phyloP scores from a whole-genome alignment of 2,113 vertebrate genomes.

The Megaceryle torquata region DNA sequence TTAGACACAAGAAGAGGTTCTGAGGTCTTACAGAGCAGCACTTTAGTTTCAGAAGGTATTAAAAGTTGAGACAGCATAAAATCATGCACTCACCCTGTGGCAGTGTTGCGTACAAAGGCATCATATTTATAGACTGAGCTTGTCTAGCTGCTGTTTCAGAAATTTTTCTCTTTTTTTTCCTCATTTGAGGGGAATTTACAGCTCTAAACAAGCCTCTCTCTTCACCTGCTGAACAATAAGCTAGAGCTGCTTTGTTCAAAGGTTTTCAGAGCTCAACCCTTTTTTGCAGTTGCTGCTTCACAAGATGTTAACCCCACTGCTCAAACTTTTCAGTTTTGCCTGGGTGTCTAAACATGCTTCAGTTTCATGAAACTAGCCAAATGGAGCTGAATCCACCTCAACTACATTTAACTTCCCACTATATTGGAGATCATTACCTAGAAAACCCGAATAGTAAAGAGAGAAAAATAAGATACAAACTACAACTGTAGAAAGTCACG shows the following conservation, averaged over 20 bases:
- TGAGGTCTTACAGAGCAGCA: constrained; percentile 17
- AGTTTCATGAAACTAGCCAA: not conserved
- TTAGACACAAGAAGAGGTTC: constrained; percentile 21
- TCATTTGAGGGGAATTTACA: not conserved
- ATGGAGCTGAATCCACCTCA: not conserved
- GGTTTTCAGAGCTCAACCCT: not conserved
- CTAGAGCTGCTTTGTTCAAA: not conserved
- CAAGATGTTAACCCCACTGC: too few species aligned
- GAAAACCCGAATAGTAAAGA: too few species aligned
- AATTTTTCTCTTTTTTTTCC: not conserved
- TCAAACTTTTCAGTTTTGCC: not conserved
- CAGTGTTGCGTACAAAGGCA: not conserved
- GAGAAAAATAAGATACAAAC: not conserved
- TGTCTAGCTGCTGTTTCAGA: not conserved
- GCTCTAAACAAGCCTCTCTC: not conserved
- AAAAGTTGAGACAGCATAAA: not conserved
- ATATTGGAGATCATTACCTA: too few species aligned
- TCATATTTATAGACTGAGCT: too few species aligned
- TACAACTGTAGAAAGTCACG: too few species aligned
- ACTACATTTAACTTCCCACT: too few species aligned
- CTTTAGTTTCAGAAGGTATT: not conserved
- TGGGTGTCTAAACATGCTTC: not conserved
- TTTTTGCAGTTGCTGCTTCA: not conserved
- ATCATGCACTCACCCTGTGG: not conserved
- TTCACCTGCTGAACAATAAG: not conserved